These are phyloP conservation scores for Chrysaora quinquecirrha DNA, from an alignment of 30 jellyfish, hydroid and myxozoan species.

Conservation along the genomic window DNA sequence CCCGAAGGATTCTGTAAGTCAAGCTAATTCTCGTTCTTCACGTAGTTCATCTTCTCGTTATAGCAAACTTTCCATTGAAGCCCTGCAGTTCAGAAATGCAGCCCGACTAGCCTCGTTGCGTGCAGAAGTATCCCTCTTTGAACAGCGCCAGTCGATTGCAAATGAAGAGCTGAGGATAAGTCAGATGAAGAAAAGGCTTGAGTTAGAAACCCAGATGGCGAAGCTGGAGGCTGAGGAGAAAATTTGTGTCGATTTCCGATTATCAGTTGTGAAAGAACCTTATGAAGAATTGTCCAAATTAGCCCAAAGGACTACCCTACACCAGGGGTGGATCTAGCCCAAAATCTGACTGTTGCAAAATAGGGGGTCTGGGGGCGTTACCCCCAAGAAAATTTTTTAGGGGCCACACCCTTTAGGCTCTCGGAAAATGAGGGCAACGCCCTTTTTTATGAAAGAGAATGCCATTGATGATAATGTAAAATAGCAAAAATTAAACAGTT, in stretches of 20 bases:
- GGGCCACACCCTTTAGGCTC: too few species aligned
- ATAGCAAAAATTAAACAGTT: too few species aligned
- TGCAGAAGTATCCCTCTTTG: slow-evolving; percentile 24
- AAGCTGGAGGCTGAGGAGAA: slow-evolving; percentile 34
- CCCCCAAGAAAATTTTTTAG: too few species aligned
- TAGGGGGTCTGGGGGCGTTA: too few species aligned
- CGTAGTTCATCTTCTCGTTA: slow-evolving; percentile 37
- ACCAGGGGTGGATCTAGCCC: too few species aligned
- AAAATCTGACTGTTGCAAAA: too few species aligned
- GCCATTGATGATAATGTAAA: too few species aligned
- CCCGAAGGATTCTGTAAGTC: slow-evolving; percentile 17
- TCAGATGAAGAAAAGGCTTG: slow-evolving; percentile 28
- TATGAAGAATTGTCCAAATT: neutral
- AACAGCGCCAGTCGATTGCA: slow-evolving; percentile 23
- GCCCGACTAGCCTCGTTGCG: slow-evolving; percentile 23
- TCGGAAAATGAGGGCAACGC: too few species aligned
- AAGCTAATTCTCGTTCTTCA: slow-evolving; percentile 20
- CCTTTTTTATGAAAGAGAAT: too few species aligned
- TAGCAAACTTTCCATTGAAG: slow-evolving; percentile 23
- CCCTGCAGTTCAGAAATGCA: slow-evolving; percentile 34
- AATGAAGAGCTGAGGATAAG: slow-evolving; percentile 27
- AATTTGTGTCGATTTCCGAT: slow-evolving; percentile 8
- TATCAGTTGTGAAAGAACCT: neutral
- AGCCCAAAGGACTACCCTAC: slow-evolving; percentile 4
- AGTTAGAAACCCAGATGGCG: slow-evolving; percentile 33